phyloP scores from a whole-genome alignment of 2,888 invertebrate genomes.

The Ferdinandea cuprea region DNA sequence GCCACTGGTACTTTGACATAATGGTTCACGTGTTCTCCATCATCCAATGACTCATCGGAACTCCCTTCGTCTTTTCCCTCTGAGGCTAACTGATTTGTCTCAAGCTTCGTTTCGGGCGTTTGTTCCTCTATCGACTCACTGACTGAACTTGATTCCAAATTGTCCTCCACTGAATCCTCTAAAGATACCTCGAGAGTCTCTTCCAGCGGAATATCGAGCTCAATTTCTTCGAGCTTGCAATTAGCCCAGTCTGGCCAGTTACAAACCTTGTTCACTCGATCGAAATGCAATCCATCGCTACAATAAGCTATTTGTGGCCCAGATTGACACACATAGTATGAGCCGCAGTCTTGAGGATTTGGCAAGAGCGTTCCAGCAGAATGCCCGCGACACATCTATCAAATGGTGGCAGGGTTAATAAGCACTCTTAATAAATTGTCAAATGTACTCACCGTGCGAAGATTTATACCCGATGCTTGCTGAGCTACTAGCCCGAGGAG shows the following conservation, averaged over 20 bases:
- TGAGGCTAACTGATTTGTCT: too few species aligned
- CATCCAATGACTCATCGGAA: too few species aligned
- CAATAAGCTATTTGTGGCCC: constrained; percentile 77
- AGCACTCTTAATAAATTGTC: not conserved
- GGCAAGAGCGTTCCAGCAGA: constrained; percentile 66
- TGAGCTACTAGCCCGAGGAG: constrained; percentile 21
- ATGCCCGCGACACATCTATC: constrained; percentile 45
- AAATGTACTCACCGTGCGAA: constrained; percentile 17
- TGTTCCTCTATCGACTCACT: too few species aligned
- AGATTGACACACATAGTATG: constrained; percentile 78
- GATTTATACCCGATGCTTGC: not conserved
- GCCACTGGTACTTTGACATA: too few species aligned
- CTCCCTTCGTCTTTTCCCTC: too few species aligned
- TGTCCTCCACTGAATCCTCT: too few species aligned
- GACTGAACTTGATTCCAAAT: too few species aligned
- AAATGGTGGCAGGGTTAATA: not conserved
- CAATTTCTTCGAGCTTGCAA: constrained; percentile 72
- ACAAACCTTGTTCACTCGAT: constrained; percentile 77
- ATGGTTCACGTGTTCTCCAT: too few species aligned
- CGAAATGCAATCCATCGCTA: constrained; percentile 77
- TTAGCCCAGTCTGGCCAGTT: constrained; percentile 77
- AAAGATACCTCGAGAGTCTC: too few species aligned
- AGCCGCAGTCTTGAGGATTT: constrained; percentile 79
- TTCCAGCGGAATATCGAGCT: not conserved
- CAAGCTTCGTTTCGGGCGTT: too few species aligned